Evolutionary conservation across 1,140 invertebrate genomes (phyloP).

Genomic region (Harlomillsia oculata): DNA sequence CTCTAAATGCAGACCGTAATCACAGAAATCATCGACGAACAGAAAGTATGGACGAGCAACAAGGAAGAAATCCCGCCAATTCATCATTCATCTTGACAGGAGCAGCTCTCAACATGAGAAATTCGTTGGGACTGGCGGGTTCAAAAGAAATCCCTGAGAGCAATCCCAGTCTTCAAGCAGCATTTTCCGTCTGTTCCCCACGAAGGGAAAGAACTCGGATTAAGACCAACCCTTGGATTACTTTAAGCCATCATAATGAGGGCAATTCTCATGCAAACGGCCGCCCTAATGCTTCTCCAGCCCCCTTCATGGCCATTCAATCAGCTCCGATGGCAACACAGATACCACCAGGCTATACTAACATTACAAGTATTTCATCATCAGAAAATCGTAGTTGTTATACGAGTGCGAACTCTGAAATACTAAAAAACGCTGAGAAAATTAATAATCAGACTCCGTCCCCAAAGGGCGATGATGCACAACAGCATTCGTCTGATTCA

Average conservation of each 20-base stretch:
- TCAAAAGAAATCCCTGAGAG: not conserved
- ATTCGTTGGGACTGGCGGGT: not conserved
- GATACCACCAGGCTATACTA: too few relatives aligned
- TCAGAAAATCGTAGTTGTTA: too few relatives aligned
- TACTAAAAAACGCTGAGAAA: too few relatives aligned
- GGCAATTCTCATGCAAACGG: conserved; percentile 13
- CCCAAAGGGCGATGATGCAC: too few relatives aligned
- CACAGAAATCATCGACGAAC: not conserved
- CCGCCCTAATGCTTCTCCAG: too few relatives aligned
- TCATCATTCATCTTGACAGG: conserved; percentile 15
- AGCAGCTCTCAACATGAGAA: conserved; percentile 1
- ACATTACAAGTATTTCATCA: too few relatives aligned
- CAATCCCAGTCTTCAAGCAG: conserved; percentile 10
- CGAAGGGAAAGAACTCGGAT: conserved; percentile 27
- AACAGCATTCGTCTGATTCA: not conserved
- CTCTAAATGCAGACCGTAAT: not conserved
- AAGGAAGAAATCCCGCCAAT: not conserved
- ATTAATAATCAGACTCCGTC: too few relatives aligned
- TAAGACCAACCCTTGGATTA: conserved; percentile 33
- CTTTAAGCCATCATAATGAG: conserved; percentile 20
- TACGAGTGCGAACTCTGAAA: too few relatives aligned
- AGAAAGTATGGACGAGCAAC: conserved; percentile 12
- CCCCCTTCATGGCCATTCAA: too few relatives aligned
- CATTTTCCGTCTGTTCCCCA: conserved; percentile 27
- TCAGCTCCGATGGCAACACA: too few relatives aligned